Evolutionary conservation across 1,140 invertebrate species (phyloP), one percentile per base, ranked within the genome.

Genomic region (Periplaneta americana): DNA sequence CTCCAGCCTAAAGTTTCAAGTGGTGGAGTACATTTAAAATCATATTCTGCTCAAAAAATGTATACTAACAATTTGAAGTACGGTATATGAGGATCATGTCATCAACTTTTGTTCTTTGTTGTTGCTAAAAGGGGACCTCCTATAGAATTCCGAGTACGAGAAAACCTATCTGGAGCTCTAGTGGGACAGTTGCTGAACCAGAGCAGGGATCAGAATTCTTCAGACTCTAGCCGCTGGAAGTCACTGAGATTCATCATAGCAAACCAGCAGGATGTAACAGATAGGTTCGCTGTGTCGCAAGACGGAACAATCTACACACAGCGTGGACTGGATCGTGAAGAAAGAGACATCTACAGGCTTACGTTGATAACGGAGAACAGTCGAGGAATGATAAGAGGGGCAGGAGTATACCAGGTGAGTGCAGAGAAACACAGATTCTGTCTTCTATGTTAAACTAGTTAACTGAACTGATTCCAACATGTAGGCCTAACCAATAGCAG

Each of bases 241-340:
- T 88, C 83, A 34, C 85, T 94, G 34, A 90, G 91, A 83, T 96
- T 95, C 82, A 90, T 94, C 35, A 94, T 96, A 78, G 94, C 94
- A 35, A 95, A 96, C 88, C 93, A 95, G 85, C 92, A 93, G 85
- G 94, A 96, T 85, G 92, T 95, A 6, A 90, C 92, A 2, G 94
- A 95, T 85, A 90, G 92, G 85, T 95, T 96, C 80, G 91, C 92
- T 13, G 94, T 96, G 31, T 93, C 93, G 82, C 87, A 89, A 83
- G 94, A 96, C 86, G 96, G 96, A 39, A 93, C 94, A 10, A 91
- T 97, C 22, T 95, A 93, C 85, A 95, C 95, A 0, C 90, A 94
- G 77, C 91, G 91, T 66, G 91, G 93, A 35, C 88, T 97, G 22
- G 95, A 97, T 86, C 89, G 96, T 83, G 96, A 97, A 90, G 91